Evolutionary conservation across 2,797 vertebrate species (phyloP).

Genomic region (Acrossocheilus fasciatus): DNA sequence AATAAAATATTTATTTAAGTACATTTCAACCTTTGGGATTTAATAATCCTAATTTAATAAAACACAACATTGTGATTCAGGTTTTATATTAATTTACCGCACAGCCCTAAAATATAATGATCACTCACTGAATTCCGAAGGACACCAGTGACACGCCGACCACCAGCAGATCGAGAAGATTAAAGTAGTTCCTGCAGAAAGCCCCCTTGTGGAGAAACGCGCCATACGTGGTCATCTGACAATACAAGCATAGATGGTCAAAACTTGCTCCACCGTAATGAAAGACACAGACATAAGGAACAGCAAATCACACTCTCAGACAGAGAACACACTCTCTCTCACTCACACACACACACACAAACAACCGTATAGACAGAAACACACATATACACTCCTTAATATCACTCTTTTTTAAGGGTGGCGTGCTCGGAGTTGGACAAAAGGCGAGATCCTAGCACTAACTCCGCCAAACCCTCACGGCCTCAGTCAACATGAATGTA

Average conservation of each 20-base stretch:
- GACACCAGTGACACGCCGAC: constrained; percentile 98
- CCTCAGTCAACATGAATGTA: constrained; percentile 80
- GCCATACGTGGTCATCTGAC: constrained; percentile 97
- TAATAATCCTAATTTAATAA: neutral
- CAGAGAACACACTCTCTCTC: neutral
- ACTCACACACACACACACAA: constrained; percentile 19
- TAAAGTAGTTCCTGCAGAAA: constrained; percentile 99
- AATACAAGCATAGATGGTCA: constrained; percentile 58
- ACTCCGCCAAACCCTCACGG: constrained; percentile 73
- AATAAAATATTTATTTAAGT: no score
- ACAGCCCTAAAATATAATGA: neutral
- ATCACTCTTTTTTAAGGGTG: constrained; percentile 79
- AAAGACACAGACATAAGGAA: neutral
- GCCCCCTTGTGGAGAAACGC: constrained; percentile 99
- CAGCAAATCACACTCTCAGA: neutral
- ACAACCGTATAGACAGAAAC: constrained; percentile 41
- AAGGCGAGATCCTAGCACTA: constrained; percentile 71
- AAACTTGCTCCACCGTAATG: constrained; percentile 14
- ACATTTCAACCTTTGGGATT: neutral
- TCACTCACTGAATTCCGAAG: constrained; percentile 97
- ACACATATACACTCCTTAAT: constrained; percentile 71
- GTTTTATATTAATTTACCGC: neutral
- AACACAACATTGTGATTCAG: neutral
- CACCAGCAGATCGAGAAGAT: constrained; percentile 96
- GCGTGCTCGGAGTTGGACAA: constrained; percentile 71